Evolutionary conservation across 2,888 invertebrate species (phyloP).

Genomic region (Conus canariensis): DNA sequence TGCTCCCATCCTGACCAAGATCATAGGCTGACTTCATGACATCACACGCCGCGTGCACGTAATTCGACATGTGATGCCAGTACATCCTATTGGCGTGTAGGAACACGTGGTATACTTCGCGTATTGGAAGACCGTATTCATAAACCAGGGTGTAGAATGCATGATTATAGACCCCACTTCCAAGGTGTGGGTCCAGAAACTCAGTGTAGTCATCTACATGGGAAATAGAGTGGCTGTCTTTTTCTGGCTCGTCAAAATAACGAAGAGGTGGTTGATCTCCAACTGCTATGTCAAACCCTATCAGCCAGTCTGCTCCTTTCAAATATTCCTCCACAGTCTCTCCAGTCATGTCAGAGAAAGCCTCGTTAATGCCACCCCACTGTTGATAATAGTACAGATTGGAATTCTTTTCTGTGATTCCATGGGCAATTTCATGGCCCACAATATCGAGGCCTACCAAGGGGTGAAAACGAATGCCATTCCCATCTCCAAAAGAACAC

Average conservation of each 20-base stretch:
- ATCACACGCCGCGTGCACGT: conserved; percentile 61
- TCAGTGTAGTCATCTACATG: conserved; percentile 53
- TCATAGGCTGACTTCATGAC: conserved; percentile 62
- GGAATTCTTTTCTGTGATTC: conserved; percentile 59
- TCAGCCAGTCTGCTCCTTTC: conserved; percentile 47
- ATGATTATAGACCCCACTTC: conserved; percentile 62
- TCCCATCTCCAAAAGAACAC: conserved; percentile 60
- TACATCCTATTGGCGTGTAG: conserved; percentile 62
- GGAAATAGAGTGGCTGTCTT: conserved; percentile 60
- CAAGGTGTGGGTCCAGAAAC: conserved; percentile 58
- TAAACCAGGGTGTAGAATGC: conserved; percentile 59
- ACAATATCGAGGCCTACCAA: conserved; percentile 57
- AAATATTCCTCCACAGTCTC: conserved; percentile 55
- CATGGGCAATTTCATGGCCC: conserved; percentile 64
- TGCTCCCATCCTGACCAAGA: conserved; percentile 52
- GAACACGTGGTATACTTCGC: conserved; percentile 57
- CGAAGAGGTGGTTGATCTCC: conserved; percentile 49
- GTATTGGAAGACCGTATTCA: conserved; percentile 51
- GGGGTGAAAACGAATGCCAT: conserved; percentile 49
- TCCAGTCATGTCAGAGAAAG: conserved; percentile 63
- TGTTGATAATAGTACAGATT: conserved; percentile 57
- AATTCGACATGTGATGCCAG: conserved; percentile 58
- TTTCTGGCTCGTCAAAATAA: conserved; percentile 57
- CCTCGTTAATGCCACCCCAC: conserved; percentile 63
- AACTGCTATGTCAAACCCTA: conserved; percentile 53